Conservation (phyloP, 2,113 vertebrate genomes). For the Tenrec ecaudatus region DNA sequence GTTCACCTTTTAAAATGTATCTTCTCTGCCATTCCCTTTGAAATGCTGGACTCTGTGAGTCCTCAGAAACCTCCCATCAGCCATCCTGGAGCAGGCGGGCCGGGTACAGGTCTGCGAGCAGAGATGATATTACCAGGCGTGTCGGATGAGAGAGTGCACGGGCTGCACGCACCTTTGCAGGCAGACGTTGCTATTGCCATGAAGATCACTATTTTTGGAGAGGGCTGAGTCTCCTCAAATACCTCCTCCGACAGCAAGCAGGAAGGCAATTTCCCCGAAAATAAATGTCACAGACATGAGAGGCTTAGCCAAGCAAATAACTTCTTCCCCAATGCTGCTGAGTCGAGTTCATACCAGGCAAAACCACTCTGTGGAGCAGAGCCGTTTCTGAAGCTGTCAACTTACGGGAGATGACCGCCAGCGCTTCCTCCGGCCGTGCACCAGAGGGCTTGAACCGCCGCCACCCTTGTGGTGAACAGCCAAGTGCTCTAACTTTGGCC, state of each 20-base stretch:
- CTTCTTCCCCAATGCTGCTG: neutral
- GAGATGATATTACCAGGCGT: conserved; percentile 69
- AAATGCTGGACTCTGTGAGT: conserved; percentile 41
- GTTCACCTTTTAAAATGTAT: neutral
- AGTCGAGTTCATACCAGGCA: neutral
- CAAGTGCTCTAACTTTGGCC: no score
- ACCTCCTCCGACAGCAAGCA: conserved; percentile 61
- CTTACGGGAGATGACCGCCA: no score
- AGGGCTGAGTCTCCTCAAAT: conserved; percentile 51
- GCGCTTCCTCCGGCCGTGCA: no score
- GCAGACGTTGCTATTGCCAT: neutral
- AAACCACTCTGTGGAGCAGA: no score
- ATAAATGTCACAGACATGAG: conserved; percentile 70
- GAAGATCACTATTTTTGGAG: conserved; percentile 52
- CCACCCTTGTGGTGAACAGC: no score
- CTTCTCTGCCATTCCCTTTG: conserved; percentile 39
- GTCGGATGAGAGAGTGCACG: conserved; percentile 50
- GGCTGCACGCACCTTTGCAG: conserved; percentile 22
- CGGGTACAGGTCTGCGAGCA: conserved; percentile 69
- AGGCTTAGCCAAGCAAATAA: conserved; percentile 66
- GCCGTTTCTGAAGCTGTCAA: no score
- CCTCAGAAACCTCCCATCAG: conserved; percentile 49
- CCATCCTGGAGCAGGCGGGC: neutral
- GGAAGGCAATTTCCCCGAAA: conserved; percentile 75
- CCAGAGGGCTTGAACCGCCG: no score